Base-by-base conservation (phyloP, 1,140 invertebrate genomes). In the Pemphigus obesinymphae region DNA sequence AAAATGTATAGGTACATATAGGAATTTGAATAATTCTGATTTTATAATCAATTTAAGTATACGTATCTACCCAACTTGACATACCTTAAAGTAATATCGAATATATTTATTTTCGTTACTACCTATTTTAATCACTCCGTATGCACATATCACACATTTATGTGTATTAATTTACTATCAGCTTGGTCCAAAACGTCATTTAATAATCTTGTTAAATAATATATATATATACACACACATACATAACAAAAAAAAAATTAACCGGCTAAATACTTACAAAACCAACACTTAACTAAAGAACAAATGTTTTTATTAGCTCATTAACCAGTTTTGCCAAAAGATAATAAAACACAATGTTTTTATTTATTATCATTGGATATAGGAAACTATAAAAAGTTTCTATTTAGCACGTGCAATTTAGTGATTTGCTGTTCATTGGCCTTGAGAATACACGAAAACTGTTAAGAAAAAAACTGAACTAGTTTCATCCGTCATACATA, bases 391-490 rank as follows among this genome's bases (percentile, higher is more conserved):
- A 50, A 23, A 73, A 50, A 80, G 63, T 80, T 80, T 45, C 34
- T 61, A 23, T 80, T 17, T 58, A 61, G 4, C 55, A 63, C 76
- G 55, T 80, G 26, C 13, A 78, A 78, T 40, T 61, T 40, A 78
- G 23, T 61, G 61, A 78, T 61, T 72, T 40, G 37, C 3, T 43
- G 43, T 45, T n/a, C 6, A 78, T 61, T 58, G 40, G 37, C 76
- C 76, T 80, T 80, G 76, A 80, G 37, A 26, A 31, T 63, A 80
- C 53, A 80, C 37, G 17, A 80, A 80, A 63, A 73, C 17, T n/a
- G 43, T 73, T 73, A n/a, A 50, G 43, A 50, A 73, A 45, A 31
- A 20, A 50, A 0, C 23, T 73, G 26, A 73, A 73, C 70, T 31
- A 17, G 29, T n/a, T 50, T n/a, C 8, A 31, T 73, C 8, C 0